Base-by-base conservation (phyloP, 2,888 invertebrate species). In the Onthophagus sagittarius region DNA sequence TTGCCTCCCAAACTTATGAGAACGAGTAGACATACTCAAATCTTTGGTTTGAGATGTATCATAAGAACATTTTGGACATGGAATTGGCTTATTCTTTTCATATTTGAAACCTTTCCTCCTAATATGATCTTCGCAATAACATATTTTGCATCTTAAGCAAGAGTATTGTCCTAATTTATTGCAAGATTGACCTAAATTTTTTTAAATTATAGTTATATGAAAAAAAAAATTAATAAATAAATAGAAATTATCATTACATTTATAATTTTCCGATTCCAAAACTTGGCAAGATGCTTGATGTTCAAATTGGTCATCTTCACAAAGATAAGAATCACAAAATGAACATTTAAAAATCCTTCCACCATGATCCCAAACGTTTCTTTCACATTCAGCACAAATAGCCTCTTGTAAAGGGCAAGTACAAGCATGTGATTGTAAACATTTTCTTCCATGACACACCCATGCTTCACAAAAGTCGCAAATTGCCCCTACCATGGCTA, bases 381-480 rank as follows among this genome's bases (percentile, higher is more conserved):
- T 88, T 82, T 97, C 94, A 83, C 98, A 98, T 87, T 98, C 98
- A 65, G 92, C 87, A 82, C 98, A 98, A 62, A 91, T 88, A 0
- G 97, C 97, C 79, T 97, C 96, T 82, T 89, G 90, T 70, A 98
- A 86, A 0, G 97, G 95, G 82, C 98, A 98, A 0, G 91, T 90
- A 85, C 98, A 98, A 0, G 97, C 96, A 83, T 98, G 98, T 0
- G 90, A 87, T 63, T 93, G 93, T 32, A 98, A 88, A 81, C 98
- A 98, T 85, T 96, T 95, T 77, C 95, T 90, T 0, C 97, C 96
- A 83, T 98, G 98, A 80, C 98, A 98, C 63, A 98, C 92, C 96
- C 97, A 98, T 0, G 98, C 97, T 87, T 98, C 98, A 82, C 98
- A 98, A 86, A 93, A 96, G 86, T 98, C 98, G 85, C 98, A 98